phyloP scores from a whole-genome alignment of 2,113 vertebrate genomes.

The Tonatia bakeri region DNA sequence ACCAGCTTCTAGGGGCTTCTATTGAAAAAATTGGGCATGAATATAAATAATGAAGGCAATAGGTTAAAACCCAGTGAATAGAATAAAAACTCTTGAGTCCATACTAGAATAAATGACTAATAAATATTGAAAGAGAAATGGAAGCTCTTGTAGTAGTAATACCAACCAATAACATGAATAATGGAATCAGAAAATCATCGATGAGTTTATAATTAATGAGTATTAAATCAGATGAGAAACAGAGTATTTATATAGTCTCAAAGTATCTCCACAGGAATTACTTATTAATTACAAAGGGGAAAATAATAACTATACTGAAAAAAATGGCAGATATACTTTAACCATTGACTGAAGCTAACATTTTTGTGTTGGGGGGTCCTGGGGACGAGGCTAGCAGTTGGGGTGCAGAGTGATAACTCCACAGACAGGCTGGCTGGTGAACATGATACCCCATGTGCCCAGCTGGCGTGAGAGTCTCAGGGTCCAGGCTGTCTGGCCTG shows the following conservation, averaged over 20 bases:
- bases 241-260: neutral
- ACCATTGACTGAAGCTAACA: neutral
- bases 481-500: neutral
- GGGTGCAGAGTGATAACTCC: neutral
- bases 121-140: neutral
- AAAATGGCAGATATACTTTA: neutral
- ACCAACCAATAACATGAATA: neutral
- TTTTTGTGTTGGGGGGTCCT: neutral
- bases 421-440: neutral
- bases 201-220: neutral
- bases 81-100: neutral
- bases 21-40: neutral
- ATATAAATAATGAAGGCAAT: neutral
- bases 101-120: neutral
- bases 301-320: neutral
- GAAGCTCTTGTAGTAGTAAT: neutral
- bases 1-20: neutral
- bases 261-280: neutral
- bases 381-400: neutral
- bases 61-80: neutral
- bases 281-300: neutral
- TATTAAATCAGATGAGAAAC: neutral
- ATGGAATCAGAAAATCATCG: neutral
- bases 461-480: accelerated
- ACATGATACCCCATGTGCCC: accelerated